Conservation (phyloP, 2,888 invertebrate species). For the Amaurobius ferox region DNA sequence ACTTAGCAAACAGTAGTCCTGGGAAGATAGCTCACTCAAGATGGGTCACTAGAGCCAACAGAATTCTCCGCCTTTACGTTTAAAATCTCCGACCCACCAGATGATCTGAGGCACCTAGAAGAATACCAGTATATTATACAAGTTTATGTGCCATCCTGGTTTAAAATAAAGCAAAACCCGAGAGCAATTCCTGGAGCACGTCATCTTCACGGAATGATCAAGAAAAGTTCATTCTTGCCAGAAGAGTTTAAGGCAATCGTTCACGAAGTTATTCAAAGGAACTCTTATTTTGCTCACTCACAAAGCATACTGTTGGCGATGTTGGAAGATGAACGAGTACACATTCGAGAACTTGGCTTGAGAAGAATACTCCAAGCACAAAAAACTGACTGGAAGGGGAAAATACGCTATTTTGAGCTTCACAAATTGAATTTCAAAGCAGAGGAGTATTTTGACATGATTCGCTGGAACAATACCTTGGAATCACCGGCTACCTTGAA, state of each 20-base stretch:
- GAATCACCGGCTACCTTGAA: no score
- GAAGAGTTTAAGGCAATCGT: conserved; percentile 21
- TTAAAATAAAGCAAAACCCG: neutral
- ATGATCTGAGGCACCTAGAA: neutral
- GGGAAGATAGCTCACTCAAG: neutral
- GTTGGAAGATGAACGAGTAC: neutral
- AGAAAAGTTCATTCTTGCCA: conserved; percentile 22
- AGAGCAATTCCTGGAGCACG: neutral
- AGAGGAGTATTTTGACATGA: no score
- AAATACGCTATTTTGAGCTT: no score
- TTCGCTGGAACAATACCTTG: no score
- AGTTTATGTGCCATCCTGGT: neutral
- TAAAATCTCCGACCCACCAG: neutral
- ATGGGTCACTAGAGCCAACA: conserved; percentile 16
- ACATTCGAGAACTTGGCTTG: neutral
- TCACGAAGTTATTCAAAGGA: conserved; percentile 8
- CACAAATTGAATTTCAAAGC: no score
- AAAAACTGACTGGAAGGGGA: no score
- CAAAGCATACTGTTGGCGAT: neutral
- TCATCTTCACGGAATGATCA: conserved; percentile 21
- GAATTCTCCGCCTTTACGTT: conserved; percentile 3
- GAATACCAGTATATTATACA: conserved; percentile 17
- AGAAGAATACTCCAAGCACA: no score
- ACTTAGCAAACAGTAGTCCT: conserved; percentile 19
- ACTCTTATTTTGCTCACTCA: neutral